Conservation (phyloP, 2,888 invertebrate genomes). For the Eristalis arbustorum region DNA sequence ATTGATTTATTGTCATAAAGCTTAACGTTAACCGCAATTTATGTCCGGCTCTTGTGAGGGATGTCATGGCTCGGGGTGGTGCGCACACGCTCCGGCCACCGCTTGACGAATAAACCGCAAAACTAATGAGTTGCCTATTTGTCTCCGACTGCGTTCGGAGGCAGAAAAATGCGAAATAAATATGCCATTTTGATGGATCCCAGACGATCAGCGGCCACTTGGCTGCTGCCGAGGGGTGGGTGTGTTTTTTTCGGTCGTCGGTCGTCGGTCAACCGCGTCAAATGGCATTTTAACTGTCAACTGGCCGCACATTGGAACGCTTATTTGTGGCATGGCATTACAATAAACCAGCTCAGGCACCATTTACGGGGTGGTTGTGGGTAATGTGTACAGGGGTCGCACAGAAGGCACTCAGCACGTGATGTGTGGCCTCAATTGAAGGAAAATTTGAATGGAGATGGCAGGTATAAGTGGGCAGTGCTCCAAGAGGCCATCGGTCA, state of each 20-base stretch:
- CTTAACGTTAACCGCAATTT: constrained; percentile 51
- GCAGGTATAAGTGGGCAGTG: not conserved
- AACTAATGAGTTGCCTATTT: constrained; percentile 61
- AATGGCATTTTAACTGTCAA: constrained; percentile 54
- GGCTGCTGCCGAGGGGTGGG: not conserved
- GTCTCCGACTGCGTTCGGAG: constrained; percentile 19
- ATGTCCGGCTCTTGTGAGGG: constrained; percentile 1
- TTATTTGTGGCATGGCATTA: not conserved
- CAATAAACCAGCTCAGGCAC: not conserved
- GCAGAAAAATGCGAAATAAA: constrained; percentile 61
- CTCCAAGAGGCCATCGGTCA: not conserved
- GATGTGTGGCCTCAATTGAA: not conserved
- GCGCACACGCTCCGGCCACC: not conserved
- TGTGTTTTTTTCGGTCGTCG: constrained; percentile 13
- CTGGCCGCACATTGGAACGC: constrained; percentile 24
- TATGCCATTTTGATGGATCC: constrained; percentile 14
- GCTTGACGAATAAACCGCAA: constrained; percentile 42
- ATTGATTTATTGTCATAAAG: constrained; percentile 64
- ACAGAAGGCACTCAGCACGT: not conserved
- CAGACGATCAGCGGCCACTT: not conserved
- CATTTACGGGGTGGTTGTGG: not conserved
- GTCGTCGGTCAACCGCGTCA: constrained; percentile 53
- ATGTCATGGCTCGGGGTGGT: not conserved
- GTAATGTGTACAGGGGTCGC: not conserved
- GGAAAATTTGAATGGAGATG: not conserved